phyloP scores from a whole-genome alignment of 2,888 invertebrate species.

The Ephialtes manifestator region DNA sequence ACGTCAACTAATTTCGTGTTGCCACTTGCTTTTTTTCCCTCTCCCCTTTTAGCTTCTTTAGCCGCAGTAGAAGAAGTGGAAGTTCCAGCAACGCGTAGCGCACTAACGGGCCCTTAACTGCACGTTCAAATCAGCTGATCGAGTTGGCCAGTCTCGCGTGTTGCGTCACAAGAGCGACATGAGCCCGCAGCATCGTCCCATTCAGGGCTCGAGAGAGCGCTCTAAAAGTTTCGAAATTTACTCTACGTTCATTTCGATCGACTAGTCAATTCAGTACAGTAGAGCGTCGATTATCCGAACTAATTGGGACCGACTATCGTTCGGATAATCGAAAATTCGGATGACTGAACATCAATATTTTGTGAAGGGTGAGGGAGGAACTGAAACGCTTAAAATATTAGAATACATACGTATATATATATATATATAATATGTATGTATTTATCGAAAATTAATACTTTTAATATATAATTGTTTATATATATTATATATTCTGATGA shows the following conservation, averaged over 20 bases:
- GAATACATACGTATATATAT: too few relatives aligned
- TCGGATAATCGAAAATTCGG: too few relatives aligned
- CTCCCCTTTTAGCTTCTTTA: background rate
- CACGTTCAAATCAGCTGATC: constrained; percentile 63
- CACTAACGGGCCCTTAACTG: constrained; percentile 36
- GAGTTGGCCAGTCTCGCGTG: constrained; percentile 8
- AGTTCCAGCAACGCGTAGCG: background rate
- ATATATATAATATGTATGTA: too few relatives aligned
- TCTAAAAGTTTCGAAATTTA: constrained; percentile 73
- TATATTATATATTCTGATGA: too few relatives aligned
- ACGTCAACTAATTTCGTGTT: background rate
- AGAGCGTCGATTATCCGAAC: too few relatives aligned
- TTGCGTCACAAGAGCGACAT: constrained; percentile 42
- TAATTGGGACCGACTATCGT: too few relatives aligned
- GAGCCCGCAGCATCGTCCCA: constrained; percentile 8
- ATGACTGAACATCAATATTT: too few relatives aligned
- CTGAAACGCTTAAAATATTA: too few relatives aligned
- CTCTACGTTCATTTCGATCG: constrained; percentile 13
- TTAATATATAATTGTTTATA: too few relatives aligned
- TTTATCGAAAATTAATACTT: too few relatives aligned
- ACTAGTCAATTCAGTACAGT: background rate
- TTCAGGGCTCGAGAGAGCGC: constrained; percentile 8
- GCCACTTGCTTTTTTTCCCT: background rate
- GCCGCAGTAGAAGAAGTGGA: background rate
- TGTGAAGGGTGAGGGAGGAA: too few relatives aligned